Evolutionary conservation across 2,113 vertebrate genomes (phyloP).

Genomic region (Oryzias celebensis): DNA sequence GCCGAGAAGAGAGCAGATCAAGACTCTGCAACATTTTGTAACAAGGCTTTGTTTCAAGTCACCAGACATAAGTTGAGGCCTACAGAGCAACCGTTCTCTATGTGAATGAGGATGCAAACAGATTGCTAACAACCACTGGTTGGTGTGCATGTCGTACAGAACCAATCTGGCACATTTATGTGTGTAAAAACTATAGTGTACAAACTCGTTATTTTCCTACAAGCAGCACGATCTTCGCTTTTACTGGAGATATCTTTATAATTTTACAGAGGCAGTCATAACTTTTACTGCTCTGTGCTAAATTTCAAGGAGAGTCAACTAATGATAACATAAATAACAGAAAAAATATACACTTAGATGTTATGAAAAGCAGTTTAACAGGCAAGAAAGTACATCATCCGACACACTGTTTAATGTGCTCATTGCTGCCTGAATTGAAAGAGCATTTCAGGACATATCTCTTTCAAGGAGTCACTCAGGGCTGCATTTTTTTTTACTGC

Average conservation of each 20-base stretch:
- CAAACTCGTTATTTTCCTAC: constrained; percentile 6
- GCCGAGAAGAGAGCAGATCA: constrained; percentile 76
- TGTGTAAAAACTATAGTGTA: constrained; percentile 8
- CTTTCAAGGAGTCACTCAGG: background rate
- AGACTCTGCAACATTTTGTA: constrained; percentile 76
- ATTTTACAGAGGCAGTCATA: constrained; percentile 58
- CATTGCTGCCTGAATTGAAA: constrained; percentile 13
- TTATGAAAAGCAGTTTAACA: constrained; percentile 43
- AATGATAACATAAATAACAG: constrained; percentile 59
- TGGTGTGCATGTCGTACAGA: constrained; percentile 45
- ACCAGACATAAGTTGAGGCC: constrained; percentile 70
- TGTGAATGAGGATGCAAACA: constrained; percentile 53
- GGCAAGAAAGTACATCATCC: constrained; percentile 32
- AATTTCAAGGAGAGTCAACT: constrained; percentile 46
- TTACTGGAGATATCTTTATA: constrained; percentile 51
- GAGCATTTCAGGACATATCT: background rate
- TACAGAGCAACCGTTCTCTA: constrained; percentile 61
- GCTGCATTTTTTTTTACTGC: constrained; percentile 9
- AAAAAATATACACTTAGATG: constrained; percentile 51
- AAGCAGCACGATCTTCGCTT: constrained; percentile 15
- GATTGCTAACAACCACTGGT: constrained; percentile 48
- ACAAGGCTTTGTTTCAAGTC: constrained; percentile 68
- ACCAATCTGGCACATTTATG: constrained; percentile 22
- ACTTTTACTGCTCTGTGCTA: constrained; percentile 57
- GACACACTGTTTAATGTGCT: constrained; percentile 12